Base-by-base conservation (phyloP, 1,140 invertebrate species). In the Eufriesea mexicana region DNA sequence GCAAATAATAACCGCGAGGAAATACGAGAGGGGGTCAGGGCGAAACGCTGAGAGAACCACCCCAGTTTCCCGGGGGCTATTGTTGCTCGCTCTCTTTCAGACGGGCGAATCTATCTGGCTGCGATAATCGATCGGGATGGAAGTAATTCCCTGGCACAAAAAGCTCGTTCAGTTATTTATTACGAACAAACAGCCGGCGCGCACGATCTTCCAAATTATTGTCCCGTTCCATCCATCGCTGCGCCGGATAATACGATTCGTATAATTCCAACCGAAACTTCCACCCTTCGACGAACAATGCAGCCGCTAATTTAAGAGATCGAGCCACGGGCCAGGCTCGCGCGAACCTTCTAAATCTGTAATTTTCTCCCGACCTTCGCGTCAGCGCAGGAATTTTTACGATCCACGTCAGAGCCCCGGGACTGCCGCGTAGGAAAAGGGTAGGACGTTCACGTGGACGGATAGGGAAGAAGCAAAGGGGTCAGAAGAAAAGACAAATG, bases 401-500 rank as follows among this genome's bases (percentile, higher is more conserved):
- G 66, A 61, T 79, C 28, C 16, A n/a, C 45, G 5, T 25, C 10
- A 25, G 28, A 35, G 10, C 9, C 5, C 5, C 7, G 23, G 51
- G 47, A 14, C 68, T 47, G 20, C 25, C 25, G 28, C 25, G 47
- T 5, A 42, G 25, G 28, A 42, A 64, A 64, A 9, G 25, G 25
- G 59, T 62, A 28, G 16, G 28, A 64, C 28, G 10, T 5, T 10
- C 12, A 23, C 45, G 35, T 12, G 14, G 64, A 45, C 61, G 23
- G 23, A 23, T 59, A 25, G 10, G n/a, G 28, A 55, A 79, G 62
- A 59, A n/a, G n/a, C 73, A 67, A 62, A 55, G 47, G 80, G 82
- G 75, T n/a, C 61, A 79, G 80, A 72, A 79, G 74, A 64, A 83
- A 84, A 91, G 85, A 90, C 67, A 85, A 79, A 87, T 83, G 89